Evolutionary conservation across 2,113 vertebrate genomes (phyloP).

Genomic region (Carassius gibelio): DNA sequence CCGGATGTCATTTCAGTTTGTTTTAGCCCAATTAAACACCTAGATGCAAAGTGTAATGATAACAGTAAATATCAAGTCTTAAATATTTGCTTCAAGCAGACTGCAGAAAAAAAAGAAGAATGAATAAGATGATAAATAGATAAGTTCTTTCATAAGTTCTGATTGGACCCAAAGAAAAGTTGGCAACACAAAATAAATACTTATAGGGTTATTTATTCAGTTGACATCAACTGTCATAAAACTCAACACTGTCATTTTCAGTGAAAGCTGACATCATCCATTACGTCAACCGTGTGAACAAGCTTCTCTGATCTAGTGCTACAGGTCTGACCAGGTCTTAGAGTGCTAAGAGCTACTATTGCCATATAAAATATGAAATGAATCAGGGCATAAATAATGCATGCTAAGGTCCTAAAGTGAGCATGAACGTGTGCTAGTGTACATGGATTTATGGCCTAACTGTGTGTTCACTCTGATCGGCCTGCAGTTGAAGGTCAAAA

Average conservation of each 20-base stretch:
- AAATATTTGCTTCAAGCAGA: not conserved
- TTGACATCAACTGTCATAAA: not conserved
- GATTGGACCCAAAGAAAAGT: not conserved
- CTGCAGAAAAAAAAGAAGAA: not conserved
- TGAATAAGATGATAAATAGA: not conserved
- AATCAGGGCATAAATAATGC: not conserved
- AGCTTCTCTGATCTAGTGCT: not conserved
- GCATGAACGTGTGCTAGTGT: not conserved
- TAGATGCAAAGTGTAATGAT: not conserved
- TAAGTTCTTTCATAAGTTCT: not conserved
- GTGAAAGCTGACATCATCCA: slow-evolving; percentile 11
- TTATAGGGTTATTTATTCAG: not conserved
- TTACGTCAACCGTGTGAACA: not conserved
- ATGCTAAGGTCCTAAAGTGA: not conserved
- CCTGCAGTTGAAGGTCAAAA: slow-evolving; percentile 12
- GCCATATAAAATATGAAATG: slow-evolving; percentile 11
- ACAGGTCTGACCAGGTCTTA: not conserved
- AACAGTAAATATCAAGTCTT: not conserved
- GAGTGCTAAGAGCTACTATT: not conserved
- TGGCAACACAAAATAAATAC: not conserved
- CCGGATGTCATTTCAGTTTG: no score
- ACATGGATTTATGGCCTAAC: not conserved
- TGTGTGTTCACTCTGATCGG: not conserved
- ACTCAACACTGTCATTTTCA: slow-evolving; percentile 1
- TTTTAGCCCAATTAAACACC: not conserved